phyloP scores from a whole-genome alignment of 2,113 vertebrate genomes.

The Chroicocephalus ridibundus region DNA sequence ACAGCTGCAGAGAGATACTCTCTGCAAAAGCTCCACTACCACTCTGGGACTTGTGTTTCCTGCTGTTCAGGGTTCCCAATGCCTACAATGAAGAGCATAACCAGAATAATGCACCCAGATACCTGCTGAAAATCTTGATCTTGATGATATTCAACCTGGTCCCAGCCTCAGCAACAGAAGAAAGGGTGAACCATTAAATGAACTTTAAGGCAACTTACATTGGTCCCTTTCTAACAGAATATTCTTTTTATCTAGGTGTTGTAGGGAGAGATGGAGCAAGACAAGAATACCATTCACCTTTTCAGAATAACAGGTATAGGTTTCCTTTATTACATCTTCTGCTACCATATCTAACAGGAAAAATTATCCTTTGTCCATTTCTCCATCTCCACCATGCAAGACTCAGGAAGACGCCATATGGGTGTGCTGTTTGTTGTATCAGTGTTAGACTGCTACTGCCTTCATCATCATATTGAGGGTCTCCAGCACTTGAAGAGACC shows the following conservation, averaged over 20 bases:
- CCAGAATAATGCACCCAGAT: not conserved
- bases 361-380: not conserved
- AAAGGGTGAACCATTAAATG: not conserved
- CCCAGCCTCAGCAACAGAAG: not conserved
- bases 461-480: not conserved
- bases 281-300: not conserved
- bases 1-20: conserved; percentile 22
- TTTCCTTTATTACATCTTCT: not conserved
- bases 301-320: not conserved
- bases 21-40: not conserved
- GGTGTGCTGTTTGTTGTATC: not conserved
- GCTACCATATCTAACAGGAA: not conserved
- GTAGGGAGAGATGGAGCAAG: not conserved
- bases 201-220: not conserved
- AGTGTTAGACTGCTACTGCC: not conserved
- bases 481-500: not conserved
- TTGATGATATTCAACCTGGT: not conserved
- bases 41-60: not conserved
- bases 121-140: not conserved
- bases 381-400: not conserved
- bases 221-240: not conserved
- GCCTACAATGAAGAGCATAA: not conserved
- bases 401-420: not conserved
- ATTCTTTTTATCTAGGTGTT: not conserved
- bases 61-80: not conserved